Evolutionary conservation across 2,797 vertebrate genomes (phyloP).

Genomic region (Amazonetta brasiliensis): DNA sequence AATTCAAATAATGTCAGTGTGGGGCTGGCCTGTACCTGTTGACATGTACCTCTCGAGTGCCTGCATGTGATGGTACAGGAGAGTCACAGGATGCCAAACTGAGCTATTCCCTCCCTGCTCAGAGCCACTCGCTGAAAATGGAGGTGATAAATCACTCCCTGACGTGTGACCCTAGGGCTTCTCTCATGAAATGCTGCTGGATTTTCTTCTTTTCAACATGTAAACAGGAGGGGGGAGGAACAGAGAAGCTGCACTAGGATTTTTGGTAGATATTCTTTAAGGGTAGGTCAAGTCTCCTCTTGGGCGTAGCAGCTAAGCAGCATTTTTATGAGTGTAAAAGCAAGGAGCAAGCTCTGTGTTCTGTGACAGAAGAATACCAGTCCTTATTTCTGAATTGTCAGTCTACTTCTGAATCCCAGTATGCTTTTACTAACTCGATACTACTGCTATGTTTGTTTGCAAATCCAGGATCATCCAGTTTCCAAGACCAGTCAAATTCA

Average conservation of each 20-base stretch:
- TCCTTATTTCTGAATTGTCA: neutral
- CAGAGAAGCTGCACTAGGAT: neutral
- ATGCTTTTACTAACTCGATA: neutral
- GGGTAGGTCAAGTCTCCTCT: neutral
- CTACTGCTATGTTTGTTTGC: neutral
- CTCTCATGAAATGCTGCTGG: neutral
- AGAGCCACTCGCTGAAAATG: neutral
- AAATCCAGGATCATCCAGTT: slow-evolving; percentile 88
- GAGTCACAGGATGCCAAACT: neutral
- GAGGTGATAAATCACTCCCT: neutral
- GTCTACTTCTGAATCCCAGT: neutral
- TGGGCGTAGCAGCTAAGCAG: neutral
- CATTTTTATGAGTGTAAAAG: neutral
- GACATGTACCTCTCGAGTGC: neutral
- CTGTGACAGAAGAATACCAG: fast-evolving
- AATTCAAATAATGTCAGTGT: neutral
- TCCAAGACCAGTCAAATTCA: slow-evolving; percentile 89
- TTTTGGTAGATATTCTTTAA: neutral
- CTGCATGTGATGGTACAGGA: neutral
- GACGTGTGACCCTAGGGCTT: neutral
- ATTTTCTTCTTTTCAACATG: neutral
- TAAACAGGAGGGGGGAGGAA: neutral
- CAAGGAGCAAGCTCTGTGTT: neutral
- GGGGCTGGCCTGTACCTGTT: neutral
- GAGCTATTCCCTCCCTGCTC: neutral